These are phyloP conservation scores for Acleris laterana DNA, from an alignment of 2,888 invertebrate genomes.

Conservation along the genomic window DNA sequence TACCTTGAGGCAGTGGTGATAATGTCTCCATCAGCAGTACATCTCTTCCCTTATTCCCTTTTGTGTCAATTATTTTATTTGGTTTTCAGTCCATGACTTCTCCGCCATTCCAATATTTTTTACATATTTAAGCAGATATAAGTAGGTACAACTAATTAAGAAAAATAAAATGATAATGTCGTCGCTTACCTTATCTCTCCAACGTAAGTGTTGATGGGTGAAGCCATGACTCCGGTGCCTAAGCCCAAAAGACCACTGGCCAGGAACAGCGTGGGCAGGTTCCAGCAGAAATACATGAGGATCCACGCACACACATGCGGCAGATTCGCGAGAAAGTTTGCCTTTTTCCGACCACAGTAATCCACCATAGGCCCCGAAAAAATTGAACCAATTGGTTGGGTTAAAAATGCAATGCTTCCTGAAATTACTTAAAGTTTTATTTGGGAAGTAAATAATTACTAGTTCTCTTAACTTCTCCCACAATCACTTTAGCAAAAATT, in stretches of 20 bases:
- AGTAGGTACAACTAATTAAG: too few relatives aligned
- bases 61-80: too few relatives aligned
- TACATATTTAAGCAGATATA: background rate
- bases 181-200: constrained; percentile 80
- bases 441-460: too few relatives aligned
- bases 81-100: too few relatives aligned
- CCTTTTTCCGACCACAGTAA: constrained; percentile 80
- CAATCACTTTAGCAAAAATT: too few relatives aligned
- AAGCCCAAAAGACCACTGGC: constrained; percentile 80
- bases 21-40: too few relatives aligned
- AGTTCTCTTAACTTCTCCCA: too few relatives aligned
- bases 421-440: constrained; percentile 43
- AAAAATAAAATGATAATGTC: background rate
- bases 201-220: constrained; percentile 83
- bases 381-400: constrained; percentile 83
- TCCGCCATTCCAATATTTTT: too few relatives aligned
- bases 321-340: constrained; percentile 81
- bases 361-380: constrained; percentile 82
- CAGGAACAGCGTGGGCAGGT: constrained; percentile 72
- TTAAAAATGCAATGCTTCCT: constrained; percentile 83
- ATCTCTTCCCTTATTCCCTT: too few relatives aligned
- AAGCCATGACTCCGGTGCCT: constrained; percentile 85
- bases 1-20: too few relatives aligned
- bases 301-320: constrained; percentile 83
- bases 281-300: constrained; percentile 76